phyloP scores from a whole-genome alignment of 2,888 invertebrate species.

The Amitus sp. region DNA sequence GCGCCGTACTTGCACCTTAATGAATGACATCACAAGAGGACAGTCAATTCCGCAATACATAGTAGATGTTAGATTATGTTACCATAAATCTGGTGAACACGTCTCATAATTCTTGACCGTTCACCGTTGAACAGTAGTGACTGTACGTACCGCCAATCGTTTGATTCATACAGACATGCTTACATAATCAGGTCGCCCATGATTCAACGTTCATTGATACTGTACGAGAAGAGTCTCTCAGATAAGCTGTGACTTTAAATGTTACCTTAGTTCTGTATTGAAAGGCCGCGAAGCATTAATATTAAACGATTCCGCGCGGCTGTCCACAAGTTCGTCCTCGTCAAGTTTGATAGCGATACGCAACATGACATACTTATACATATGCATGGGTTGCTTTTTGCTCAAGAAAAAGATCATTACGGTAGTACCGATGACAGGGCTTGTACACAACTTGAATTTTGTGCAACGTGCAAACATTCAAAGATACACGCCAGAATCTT shows the following conservation, averaged over 20 bases:
- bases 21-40: constrained; percentile 24
- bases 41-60: constrained; percentile 25
- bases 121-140: constrained; percentile 35
- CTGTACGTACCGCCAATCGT: constrained; percentile 35
- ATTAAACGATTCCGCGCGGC: constrained; percentile 57
- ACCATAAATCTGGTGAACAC: constrained; percentile 40
- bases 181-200: constrained; percentile 38
- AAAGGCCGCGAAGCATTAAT: constrained; percentile 57
- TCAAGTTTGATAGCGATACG: constrained; percentile 36
- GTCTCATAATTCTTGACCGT: constrained; percentile 41
- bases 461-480: too few species aligned
- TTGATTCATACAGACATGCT: constrained; percentile 38
- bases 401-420: constrained; percentile 42
- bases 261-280: constrained; percentile 40
- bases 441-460: constrained; percentile 25
- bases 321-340: constrained; percentile 49
- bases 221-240: constrained; percentile 33
- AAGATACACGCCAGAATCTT: too few species aligned
- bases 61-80: constrained; percentile 30
- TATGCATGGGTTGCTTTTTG: constrained; percentile 11
- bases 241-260: constrained; percentile 32
- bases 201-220: constrained; percentile 43
- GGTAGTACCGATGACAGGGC: constrained; percentile 49
- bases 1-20: constrained; percentile 31
- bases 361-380: constrained; percentile 11